These are phyloP conservation scores for Helogale parvula DNA, from an alignment of 2,113 vertebrate genomes.

Conservation along the genomic window DNA sequence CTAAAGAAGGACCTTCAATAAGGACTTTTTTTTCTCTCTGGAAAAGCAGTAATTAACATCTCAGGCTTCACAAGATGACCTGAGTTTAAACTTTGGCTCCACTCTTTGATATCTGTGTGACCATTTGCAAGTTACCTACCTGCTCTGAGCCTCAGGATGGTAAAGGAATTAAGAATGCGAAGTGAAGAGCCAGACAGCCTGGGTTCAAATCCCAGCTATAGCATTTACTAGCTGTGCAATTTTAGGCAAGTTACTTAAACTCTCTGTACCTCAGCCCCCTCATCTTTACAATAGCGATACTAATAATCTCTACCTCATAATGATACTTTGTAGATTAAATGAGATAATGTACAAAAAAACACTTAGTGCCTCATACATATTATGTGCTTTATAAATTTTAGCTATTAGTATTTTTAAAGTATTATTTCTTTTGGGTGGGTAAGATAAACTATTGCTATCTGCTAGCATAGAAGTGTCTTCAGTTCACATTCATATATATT, in stretches of 20 bases:
- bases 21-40: neutral
- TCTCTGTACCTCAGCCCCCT: neutral
- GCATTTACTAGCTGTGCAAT: neutral
- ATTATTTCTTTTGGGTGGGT: neutral
- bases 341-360: neutral
- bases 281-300: neutral
- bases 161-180: neutral
- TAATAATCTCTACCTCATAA: neutral
- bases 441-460: neutral
- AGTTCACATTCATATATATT: neutral
- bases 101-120: neutral
- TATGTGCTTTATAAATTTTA: slow-evolving; percentile 21
- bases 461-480: neutral
- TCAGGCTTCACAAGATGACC: neutral
- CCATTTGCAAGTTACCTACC: neutral
- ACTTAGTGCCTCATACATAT: neutral
- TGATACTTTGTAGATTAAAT: neutral
- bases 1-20: neutral
- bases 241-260: neutral
- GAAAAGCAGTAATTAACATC: neutral
- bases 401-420: neutral
- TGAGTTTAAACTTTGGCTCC: neutral
- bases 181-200: neutral
- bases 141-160: neutral
- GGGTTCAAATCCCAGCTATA: neutral